Evolutionary conservation across 2,797 vertebrate species (phyloP).

Genomic region (Eidolon dupreanum): DNA sequence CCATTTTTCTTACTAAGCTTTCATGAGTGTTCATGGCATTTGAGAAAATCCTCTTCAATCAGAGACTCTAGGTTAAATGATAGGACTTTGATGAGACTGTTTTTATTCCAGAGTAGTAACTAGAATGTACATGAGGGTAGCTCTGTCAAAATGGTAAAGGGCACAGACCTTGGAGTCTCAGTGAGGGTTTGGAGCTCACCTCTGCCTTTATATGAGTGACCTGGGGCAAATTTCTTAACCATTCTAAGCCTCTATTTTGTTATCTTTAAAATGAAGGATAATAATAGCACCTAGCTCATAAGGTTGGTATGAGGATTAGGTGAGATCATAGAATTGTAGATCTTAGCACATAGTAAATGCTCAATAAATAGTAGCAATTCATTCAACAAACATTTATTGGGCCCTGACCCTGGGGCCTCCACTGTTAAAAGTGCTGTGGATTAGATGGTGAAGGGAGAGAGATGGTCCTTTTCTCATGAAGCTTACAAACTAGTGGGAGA

Average conservation of each 20-base stretch:
- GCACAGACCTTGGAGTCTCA: background rate
- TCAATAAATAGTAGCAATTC: conserved; percentile 8
- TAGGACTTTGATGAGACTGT: background rate
- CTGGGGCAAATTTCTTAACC: background rate
- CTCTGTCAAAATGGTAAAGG: background rate
- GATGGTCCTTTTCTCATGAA: background rate
- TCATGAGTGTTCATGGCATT: background rate
- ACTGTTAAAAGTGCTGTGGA: background rate
- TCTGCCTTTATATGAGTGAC: background rate
- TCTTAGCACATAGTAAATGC: conserved; percentile 5
- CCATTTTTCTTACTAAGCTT: conserved; percentile 67
- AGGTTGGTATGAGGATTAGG: background rate
- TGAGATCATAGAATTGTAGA: conserved; percentile 2
- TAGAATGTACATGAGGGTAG: background rate
- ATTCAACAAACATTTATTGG: background rate
- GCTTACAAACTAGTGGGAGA: background rate
- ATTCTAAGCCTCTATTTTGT: conserved; percentile 32
- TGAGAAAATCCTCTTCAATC: conserved; percentile 43
- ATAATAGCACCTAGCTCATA: background rate
- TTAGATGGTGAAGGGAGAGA: background rate
- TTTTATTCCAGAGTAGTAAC: background rate
- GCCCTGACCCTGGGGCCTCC: background rate
- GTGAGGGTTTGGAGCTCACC: background rate
- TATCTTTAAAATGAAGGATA: conserved; percentile 37
- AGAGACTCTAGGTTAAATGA: background rate